Evolutionary conservation across 2,888 invertebrate species (phyloP).

Genomic region (Leptinotarsa peninsularis): DNA sequence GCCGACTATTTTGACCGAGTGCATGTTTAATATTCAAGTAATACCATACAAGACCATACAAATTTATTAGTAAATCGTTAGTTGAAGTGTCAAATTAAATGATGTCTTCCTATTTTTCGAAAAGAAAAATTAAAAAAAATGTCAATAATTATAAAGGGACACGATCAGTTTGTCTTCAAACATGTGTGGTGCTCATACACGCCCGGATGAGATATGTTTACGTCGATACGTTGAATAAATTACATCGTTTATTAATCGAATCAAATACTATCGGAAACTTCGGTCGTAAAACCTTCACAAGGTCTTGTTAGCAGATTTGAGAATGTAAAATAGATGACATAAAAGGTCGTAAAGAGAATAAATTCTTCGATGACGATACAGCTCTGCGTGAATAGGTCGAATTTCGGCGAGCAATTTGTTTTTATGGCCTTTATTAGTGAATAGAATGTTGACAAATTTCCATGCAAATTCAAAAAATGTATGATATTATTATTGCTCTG

Average conservation of each 20-base stretch:
- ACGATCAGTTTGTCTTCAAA: not conserved
- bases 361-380: constrained; percentile 50
- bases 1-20: too few species aligned
- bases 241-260: constrained; percentile 34
- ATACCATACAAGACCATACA: too few species aligned
- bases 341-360: constrained; percentile 56
- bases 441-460: constrained; percentile 61
- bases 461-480: constrained; percentile 56
- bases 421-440: constrained; percentile 50
- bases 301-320: constrained; percentile 52
- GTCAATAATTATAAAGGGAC: not conserved
- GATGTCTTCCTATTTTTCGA: too few species aligned
- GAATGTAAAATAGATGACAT: constrained; percentile 55
- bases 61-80: too few species aligned
- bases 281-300: constrained; percentile 36
- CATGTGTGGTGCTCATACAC: not conserved
- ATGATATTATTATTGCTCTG: constrained; percentile 37
- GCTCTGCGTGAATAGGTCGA: constrained; percentile 47
- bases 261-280: constrained; percentile 37
- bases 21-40: too few species aligned
- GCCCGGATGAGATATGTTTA: constrained; percentile 10
- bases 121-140: too few species aligned
- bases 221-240: constrained; percentile 30
- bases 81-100: too few species aligned
- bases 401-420: constrained; percentile 48